phyloP scores from a whole-genome alignment of 1,140 invertebrate genomes.

The Drosophila guanche region DNA sequence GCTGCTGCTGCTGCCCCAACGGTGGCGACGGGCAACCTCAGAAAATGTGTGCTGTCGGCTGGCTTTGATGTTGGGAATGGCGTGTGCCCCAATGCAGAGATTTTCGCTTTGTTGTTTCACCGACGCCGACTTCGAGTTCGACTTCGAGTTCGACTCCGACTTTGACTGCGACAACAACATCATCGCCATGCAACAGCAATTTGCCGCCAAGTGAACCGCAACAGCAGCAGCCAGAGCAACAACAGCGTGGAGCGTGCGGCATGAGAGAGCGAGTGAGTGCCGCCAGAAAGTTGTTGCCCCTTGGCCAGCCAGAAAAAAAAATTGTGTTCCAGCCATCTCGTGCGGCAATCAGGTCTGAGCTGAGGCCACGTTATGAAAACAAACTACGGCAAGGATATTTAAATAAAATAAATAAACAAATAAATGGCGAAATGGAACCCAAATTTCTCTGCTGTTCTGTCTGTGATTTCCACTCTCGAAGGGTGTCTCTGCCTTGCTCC shows the following conservation, averaged over 20 bases:
- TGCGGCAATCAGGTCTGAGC: background rate
- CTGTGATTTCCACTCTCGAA: background rate
- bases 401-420: background rate
- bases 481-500: background rate
- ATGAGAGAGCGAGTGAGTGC: slow-evolving; percentile 46
- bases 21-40: slow-evolving; percentile 79
- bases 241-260: slow-evolving; percentile 35
- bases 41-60: slow-evolving; percentile 80
- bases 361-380: no score
- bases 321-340: slow-evolving; percentile 10
- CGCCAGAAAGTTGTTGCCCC: slow-evolving; percentile 40
- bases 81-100: slow-evolving; percentile 83
- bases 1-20: slow-evolving; percentile 63
- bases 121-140: slow-evolving; percentile 62
- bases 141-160: slow-evolving; percentile 27
- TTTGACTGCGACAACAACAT: slow-evolving; percentile 32
- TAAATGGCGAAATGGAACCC: no score
- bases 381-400: background rate
- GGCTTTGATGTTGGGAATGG: slow-evolving; percentile 83
- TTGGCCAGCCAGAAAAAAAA: slow-evolving; percentile 14
- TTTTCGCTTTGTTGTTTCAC: slow-evolving; percentile 81
- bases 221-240: slow-evolving; percentile 29
- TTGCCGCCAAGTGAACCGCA: slow-evolving; percentile 72
- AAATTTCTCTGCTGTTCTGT: no score
- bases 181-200: slow-evolving; percentile 75